Evolutionary conservation across 2,888 invertebrate species (phyloP).

Genomic region (Lycia hirtaria): DNA sequence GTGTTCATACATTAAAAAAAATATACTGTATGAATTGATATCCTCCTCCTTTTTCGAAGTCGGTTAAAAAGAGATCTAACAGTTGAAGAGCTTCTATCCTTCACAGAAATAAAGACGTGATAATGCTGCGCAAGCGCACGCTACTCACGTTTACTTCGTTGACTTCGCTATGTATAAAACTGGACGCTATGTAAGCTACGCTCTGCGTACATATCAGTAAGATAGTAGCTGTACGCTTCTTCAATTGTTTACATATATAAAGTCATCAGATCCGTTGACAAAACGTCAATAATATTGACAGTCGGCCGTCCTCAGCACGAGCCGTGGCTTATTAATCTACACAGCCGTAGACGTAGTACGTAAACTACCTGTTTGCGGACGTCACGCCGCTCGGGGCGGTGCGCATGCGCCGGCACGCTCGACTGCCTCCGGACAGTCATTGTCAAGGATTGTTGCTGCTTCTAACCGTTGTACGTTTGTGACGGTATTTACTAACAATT

Average conservation of each 20-base stretch:
- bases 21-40: too few relatives aligned
- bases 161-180: too few relatives aligned
- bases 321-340: constrained; percentile 16
- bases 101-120: too few relatives aligned
- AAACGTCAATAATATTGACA: constrained; percentile 12
- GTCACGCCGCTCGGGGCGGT: constrained; percentile 20
- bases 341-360: constrained; percentile 13
- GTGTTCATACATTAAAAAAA: too few relatives aligned
- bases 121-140: too few relatives aligned
- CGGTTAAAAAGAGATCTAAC: too few relatives aligned
- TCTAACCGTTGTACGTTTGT: constrained; percentile 14
- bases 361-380: constrained; percentile 20
- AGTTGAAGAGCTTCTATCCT: too few relatives aligned
- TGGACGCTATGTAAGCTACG: too few relatives aligned
- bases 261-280: neutral
- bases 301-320: constrained; percentile 15
- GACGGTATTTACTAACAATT: constrained; percentile 11
- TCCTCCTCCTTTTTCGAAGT: too few relatives aligned
- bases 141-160: too few relatives aligned
- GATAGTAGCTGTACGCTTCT: too few relatives aligned
- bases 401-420: constrained; percentile 13
- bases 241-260: neutral
- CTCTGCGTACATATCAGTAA: too few relatives aligned
- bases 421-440: constrained; percentile 27
- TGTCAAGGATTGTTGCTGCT: constrained; percentile 31